Conservation (phyloP, 2,888 invertebrate species). For the Cynaeus angustus region DNA sequence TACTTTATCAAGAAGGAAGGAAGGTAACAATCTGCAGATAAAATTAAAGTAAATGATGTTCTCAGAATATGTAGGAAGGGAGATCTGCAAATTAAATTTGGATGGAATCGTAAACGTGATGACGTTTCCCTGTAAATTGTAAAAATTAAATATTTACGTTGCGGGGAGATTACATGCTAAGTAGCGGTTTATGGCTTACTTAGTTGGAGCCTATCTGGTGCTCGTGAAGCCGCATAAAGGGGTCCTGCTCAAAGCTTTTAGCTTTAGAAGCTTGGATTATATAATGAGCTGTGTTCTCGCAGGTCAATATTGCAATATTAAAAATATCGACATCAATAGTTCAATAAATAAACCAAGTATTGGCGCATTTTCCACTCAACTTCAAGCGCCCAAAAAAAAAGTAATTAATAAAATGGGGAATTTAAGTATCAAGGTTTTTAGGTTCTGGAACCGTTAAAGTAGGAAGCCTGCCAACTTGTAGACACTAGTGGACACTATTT, state of each 20-base stretch:
- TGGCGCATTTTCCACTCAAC: too few species aligned
- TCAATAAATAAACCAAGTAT: too few species aligned
- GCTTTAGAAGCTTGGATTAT: slow-evolving; percentile 34
- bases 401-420: too few species aligned
- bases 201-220: slow-evolving; percentile 43
- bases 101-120: slow-evolving; percentile 37
- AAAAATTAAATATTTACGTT: slow-evolving; percentile 49
- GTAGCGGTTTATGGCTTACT: slow-evolving; percentile 48
- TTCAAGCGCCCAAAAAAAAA: too few species aligned
- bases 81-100: slow-evolving; percentile 29
- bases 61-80: not conserved
- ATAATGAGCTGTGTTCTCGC: slow-evolving; percentile 20
- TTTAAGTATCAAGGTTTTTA: too few species aligned
- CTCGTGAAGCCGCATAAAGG: slow-evolving; percentile 45
- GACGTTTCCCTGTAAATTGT: slow-evolving; percentile 44
- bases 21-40: too few species aligned
- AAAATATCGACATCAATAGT: too few species aligned
- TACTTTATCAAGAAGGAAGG: too few species aligned
- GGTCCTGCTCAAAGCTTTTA: slow-evolving; percentile 41
- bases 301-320: slow-evolving; percentile 24
- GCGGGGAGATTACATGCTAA: slow-evolving; percentile 46
- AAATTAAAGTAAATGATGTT: too few species aligned
- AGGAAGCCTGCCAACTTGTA: too few species aligned
- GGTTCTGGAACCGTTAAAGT: too few species aligned
- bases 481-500: too few species aligned